Percentiles rank a stretch among this genome's conserved stretches.
Evolutionary conservation across 1,140 invertebrate genomes (phyloP).

Genomic region (Drosophila ohnishii): DNA sequence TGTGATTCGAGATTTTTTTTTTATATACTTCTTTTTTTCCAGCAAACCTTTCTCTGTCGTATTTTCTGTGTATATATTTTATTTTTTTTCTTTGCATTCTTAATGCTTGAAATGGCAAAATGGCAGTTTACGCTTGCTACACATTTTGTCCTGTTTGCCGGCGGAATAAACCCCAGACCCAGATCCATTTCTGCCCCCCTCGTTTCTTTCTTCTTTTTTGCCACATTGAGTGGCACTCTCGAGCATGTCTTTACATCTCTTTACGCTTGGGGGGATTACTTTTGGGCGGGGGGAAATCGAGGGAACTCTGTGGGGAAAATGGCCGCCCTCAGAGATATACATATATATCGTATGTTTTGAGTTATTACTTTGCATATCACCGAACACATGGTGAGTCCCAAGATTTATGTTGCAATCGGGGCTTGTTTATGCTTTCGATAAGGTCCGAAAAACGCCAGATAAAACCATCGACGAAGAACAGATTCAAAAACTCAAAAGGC

Average conservation of each 20-base stretch:
- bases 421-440: slow-evolving; percentile 32
- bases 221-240: slow-evolving; percentile 73
- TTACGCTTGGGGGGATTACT: slow-evolving; percentile 61
- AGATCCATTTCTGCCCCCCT: slow-evolving; percentile 14
- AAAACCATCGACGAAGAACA: slow-evolving; percentile 21
- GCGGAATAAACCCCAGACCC: slow-evolving; percentile 17
- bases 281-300: slow-evolving; percentile 6
- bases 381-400: slow-evolving; percentile 6
- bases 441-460: slow-evolving; percentile 23
- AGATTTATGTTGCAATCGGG: slow-evolving; percentile 35
- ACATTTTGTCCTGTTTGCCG: slow-evolving; percentile 65
- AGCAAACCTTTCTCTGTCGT: slow-evolving; percentile 9
- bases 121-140: slow-evolving; percentile 77
- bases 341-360: background rate
- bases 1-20: slow-evolving; percentile 50
- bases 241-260: slow-evolving; percentile 79
- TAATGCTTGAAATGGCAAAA: slow-evolving; percentile 71
- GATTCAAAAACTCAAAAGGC: background rate
- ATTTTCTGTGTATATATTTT: slow-evolving; percentile 6
- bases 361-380: slow-evolving; percentile 37
- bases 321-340: slow-evolving; percentile 29
- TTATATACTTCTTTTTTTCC: slow-evolving; percentile 4
- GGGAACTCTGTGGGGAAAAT: slow-evolving; percentile 41
- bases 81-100: slow-evolving; percentile 27
- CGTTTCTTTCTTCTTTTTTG: slow-evolving; percentile 24